Base-by-base conservation (phyloP, 2,113 vertebrate species). In the Takifugu bimaculatus region DNA sequence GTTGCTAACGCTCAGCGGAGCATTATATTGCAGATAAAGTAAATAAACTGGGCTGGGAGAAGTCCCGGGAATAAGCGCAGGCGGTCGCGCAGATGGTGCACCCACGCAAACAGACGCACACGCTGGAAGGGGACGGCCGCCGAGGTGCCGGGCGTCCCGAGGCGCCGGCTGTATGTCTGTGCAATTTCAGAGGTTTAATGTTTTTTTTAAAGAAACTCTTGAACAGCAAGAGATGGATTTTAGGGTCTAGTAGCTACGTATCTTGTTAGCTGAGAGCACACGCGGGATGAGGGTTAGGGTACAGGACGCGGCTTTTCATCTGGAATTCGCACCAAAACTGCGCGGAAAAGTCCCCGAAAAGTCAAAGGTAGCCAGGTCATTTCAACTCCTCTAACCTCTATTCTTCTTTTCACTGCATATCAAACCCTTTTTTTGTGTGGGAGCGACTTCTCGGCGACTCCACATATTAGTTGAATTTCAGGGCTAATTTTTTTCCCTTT, bases 11-110 rank as follows among this genome's bases (percentile, higher is more conserved):
- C 82, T 95, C 94, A 94, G 85, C 94, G 92, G 93, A 94, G 90
- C 94, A 93, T 95, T 96, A 94, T 94, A 96, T 95, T 94, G 94
- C 92, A 94, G 93, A 92, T 94, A 92, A 94, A 94, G 93, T 95
- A 96, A 98, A 96, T 96, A 96, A 96, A 96, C 92, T 92, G 91
- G 93, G 89, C 90, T 92, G 91, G 89, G 93, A 94, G 93, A 91
- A 90, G 92, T 93, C 89, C 88, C 85, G 91, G 91, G 92, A 94
- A 93, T 93, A 89, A 89, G 92, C 92, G 87, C 83, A n/a, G 88
- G 91, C 91, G 92, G 94, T 95, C 89, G 92, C 89, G 87, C 86
- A 91, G 89, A 88, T 74, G 15, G 13, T 1, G 1, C 45, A 42
- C 44, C 26, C 62, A 55, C 53, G 49, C 3, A 47, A 42, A 77